Evolutionary conservation across 2,113 vertebrate species (phyloP), one percentile per base, ranked within the genome.

Genomic region (Tachysurus vachellii): DNA sequence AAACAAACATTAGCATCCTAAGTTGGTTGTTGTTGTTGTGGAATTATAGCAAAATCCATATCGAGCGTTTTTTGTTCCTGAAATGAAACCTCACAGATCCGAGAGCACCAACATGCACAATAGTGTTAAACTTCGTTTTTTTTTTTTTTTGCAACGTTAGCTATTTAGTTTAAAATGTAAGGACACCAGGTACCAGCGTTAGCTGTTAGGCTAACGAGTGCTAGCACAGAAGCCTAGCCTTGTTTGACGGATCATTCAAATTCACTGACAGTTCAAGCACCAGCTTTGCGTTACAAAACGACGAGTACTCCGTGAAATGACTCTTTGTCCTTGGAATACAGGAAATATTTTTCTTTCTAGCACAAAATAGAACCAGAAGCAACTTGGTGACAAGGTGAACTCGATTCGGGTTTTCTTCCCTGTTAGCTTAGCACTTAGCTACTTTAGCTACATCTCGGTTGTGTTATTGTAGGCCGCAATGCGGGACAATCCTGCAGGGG

Each of bases 401-500:
- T 80, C 61, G 11, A 16, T 21, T 85, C 17, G 36, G 44, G 3
- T 81, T 2, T 36, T 70, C 26, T 13, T n/a, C 54, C 26, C 56
- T 76, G 47, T 23, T 73, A 66, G 84, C 75, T 64, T 61, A 44
- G 79, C 53, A n/a, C n/a, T n/a, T n/a, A 23, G 44, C 44, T 28
- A 9, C n/a, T 31, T 42, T 42, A 26, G 9, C 54, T 1, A 42
- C 23, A 47, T 86, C 36, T 36, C 42, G 85, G 26, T 36, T 31
- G 26, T 87, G 80, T 81, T 71, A 54, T 57, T 88, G 71, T 86
- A 89, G 90, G 90, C 90, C 90, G 88, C 90, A 91, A 62, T 91
- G 90, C 90, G 88, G 88, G 90, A 89, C 56, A 86, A 59, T 82
- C 68, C 81, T 82, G 84, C 75, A 13, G 83, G 42, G 54, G 36